These are phyloP conservation scores for Cryptophagus acutangulus DNA, from an alignment of 2,888 invertebrate species.

Conservation along the genomic window DNA sequence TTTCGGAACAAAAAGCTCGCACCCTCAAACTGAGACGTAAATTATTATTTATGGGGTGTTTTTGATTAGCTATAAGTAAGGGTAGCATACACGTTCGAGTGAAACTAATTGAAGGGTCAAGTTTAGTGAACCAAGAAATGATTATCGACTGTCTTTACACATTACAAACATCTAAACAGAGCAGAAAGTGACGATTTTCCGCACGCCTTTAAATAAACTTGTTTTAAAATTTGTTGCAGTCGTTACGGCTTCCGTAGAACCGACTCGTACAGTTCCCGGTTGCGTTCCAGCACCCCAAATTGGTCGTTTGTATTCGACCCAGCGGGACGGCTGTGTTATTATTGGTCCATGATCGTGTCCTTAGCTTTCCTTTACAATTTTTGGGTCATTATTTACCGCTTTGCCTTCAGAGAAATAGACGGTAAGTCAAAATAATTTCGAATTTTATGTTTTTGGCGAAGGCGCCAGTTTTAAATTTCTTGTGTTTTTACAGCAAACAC, in stretches of 20 bases:
- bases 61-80: too few species aligned
- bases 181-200: too few species aligned
- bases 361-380: conserved; percentile 95
- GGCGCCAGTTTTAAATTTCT: background rate
- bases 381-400: conserved; percentile 98
- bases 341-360: conserved; percentile 96
- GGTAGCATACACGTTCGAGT: too few species aligned
- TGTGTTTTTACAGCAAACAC: conserved; percentile 61
- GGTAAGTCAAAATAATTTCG: too few species aligned
- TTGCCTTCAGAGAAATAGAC: conserved; percentile 97
- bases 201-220: too few species aligned
- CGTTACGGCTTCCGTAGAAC: conserved; percentile 56
- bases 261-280: conserved; percentile 59
- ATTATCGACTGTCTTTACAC: too few species aligned
- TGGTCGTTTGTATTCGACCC: conserved; percentile 99
- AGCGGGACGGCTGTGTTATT: conserved; percentile 92
- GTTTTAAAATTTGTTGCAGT: conserved; percentile 42
- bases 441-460: background rate
- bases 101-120: too few species aligned
- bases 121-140: too few species aligned
- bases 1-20: too few species aligned
- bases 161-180: too few species aligned
- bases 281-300: conserved; percentile 65
- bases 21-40: too few species aligned
- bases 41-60: too few species aligned